These are phyloP conservation scores for Ariopsis seemanni DNA, from an alignment of 2,113 vertebrate species.

Conservation along the genomic window DNA sequence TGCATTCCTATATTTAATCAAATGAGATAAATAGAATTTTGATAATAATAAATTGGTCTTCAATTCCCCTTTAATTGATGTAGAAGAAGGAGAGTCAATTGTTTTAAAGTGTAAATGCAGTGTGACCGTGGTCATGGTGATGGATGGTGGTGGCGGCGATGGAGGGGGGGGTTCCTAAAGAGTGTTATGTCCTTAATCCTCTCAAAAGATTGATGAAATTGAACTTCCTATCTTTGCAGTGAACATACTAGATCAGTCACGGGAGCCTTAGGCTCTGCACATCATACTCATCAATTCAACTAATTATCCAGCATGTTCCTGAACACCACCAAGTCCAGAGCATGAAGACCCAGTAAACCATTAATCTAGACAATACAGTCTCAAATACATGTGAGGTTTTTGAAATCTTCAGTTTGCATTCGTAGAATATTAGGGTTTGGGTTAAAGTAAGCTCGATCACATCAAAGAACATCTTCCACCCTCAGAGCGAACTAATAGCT, in stretches of 20 bases:
- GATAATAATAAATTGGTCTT: too few relatives aligned
- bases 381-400: not conserved
- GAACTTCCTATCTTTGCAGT: not conserved
- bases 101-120: not conserved
- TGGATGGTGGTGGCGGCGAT: too few relatives aligned
- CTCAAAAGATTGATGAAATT: not conserved
- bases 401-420: not conserved
- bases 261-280: not conserved
- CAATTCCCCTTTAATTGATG: too few relatives aligned
- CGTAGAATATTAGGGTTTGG: not conserved
- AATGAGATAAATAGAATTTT: too few relatives aligned
- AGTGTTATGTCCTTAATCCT: not conserved
- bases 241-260: not conserved
- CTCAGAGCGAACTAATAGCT: slow-evolving; percentile 9
- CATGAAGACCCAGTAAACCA: not conserved
- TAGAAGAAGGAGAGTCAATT: not conserved
- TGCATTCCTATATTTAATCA: too few relatives aligned
- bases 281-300: not conserved
- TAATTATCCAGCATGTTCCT: not conserved
- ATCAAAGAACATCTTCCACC: slow-evolving; percentile 8
- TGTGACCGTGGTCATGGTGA: not conserved
- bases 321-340: not conserved
- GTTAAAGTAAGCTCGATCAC: not conserved
- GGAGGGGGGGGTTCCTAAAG: not conserved
- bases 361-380: not conserved